These are phyloP conservation scores for Lycocorax pyrrhopterus DNA, from an alignment of 2,113 vertebrate species.

Conservation along the genomic window DNA sequence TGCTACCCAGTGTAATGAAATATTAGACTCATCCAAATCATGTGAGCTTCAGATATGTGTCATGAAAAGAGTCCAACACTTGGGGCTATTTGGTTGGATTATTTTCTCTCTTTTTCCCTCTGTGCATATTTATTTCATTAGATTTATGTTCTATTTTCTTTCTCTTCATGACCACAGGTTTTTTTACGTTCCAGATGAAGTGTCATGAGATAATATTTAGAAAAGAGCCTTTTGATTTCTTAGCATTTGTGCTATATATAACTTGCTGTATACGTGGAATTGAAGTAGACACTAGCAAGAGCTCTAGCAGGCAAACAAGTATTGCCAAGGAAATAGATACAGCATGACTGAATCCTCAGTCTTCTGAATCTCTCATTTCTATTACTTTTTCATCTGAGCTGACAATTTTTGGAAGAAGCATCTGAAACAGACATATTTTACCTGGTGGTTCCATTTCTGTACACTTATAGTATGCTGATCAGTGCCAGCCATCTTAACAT, in stretches of 20 bases:
- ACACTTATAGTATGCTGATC: not conserved
- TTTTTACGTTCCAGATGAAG: constrained; percentile 14
- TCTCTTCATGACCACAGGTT: not conserved
- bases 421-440: not conserved
- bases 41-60: constrained; percentile 24
- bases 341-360: not conserved
- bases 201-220: constrained; percentile 4
- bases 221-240: not conserved
- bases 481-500: not conserved
- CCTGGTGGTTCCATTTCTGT: not conserved
- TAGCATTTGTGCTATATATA: constrained; percentile 17
- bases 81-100: not conserved
- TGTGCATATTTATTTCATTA: not conserved
- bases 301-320: not conserved
- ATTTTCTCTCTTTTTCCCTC: not conserved
- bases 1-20: constrained; percentile 1
- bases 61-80: constrained; percentile 14
- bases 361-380: not conserved
- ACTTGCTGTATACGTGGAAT: not conserved
- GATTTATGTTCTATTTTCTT: constrained; percentile 37
- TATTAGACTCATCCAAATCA: constrained; percentile 15
- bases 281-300: not conserved
- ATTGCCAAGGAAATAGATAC: not conserved
- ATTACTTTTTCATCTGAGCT: not conserved
- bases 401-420: not conserved